Base-by-base conservation (phyloP, 2,888 invertebrate genomes). In the Plagiodera versicolora region DNA sequence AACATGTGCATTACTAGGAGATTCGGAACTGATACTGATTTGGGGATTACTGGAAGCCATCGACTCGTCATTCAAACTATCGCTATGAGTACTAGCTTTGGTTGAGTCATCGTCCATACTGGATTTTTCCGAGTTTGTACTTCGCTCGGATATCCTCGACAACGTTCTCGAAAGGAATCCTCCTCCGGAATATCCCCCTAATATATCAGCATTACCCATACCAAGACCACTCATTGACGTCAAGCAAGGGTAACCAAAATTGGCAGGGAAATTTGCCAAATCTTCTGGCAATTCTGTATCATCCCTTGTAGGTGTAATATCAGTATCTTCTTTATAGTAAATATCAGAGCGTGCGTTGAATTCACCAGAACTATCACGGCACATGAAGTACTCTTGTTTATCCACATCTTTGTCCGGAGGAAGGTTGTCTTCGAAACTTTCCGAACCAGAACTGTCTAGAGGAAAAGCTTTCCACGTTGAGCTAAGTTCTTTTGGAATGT, bases 91-190 rank as follows among this genome's bases (percentile, higher is more conserved):
- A 64, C 91, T 91, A 2, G 90, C 92, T 79, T 92, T 93, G 28
- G 92, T 92, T 0, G 91, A 90, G 81, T 93, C 92, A 76, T 92
- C 92, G 72, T 92, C 88, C 63, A 91, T 89, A 74, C 92, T 92
- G 1, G 91, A 91, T 78, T 93, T 93, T 76, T 93, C 93, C 0
- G 93, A 93, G 10, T 92, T 92, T 9, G 94, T 94, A 68, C 93
- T 94, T 46, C 93, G 84, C 80, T 94, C 94, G 0, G 93, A 94
- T 74, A 94, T 94, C 64, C 94, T 83, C 0, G 93, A 93, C 24
- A 94, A 82, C 0, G 94, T 94, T 46, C 94, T 84, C 0, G 88
- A 88, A 18, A 89, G 75, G 79, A 91, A 92, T 49, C 88, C 88
- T 47, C 89, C 89, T 5, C 72, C 72, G 2, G 71, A 61, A 53